Evolutionary conservation across 1,140 invertebrate species (phyloP), one percentile per base, ranked within the genome.

Genomic region (Zaprionus camerounensis): DNA sequence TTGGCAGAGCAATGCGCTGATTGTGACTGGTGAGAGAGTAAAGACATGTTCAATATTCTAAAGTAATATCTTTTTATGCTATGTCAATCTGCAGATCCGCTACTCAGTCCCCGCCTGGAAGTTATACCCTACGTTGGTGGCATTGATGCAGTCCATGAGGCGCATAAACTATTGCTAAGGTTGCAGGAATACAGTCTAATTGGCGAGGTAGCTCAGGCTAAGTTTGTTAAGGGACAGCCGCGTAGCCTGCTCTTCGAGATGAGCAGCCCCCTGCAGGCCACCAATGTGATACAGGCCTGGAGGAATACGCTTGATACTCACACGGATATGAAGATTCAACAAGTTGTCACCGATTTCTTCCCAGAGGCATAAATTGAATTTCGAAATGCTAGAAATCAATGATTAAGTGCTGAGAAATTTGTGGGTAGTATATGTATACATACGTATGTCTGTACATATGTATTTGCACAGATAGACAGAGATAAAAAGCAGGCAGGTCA

Each of bases 181-280:
- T 3, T 81, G 15, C 7, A 53, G 4, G 34, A 64, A n/a, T 57
- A 49, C 12, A 53, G 69, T 15, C 71, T 78, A 49, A 44, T 74
- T 5, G 36, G 15, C 3, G 76, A 78, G 24, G 55, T 80, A 1
- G 55, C 31, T 34, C 78, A 74, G 61, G 78, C 70, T 3, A 73
- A 28, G 11, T 17, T 36, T 20, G n/a, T 28, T 1, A 9, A 24
- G 1, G 1, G 17, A 11, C 1, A 7, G 3, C 6, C 1, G 0
- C 1, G 15, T 0, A 11, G 22, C 0, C 24, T 74, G 31, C 63
- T 80, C 13, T 69, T 78, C 11, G 65, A 78, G 34, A 68, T 80
- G 55, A 38, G 12, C n/a, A 65, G 12, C 2, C n/a, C 55, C 0
- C 6, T 80, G 38, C 72, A 76, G 59, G 72, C 72, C 4, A 7